phyloP scores from a whole-genome alignment of 2,113 vertebrate species.

The Siniperca chuatsi region DNA sequence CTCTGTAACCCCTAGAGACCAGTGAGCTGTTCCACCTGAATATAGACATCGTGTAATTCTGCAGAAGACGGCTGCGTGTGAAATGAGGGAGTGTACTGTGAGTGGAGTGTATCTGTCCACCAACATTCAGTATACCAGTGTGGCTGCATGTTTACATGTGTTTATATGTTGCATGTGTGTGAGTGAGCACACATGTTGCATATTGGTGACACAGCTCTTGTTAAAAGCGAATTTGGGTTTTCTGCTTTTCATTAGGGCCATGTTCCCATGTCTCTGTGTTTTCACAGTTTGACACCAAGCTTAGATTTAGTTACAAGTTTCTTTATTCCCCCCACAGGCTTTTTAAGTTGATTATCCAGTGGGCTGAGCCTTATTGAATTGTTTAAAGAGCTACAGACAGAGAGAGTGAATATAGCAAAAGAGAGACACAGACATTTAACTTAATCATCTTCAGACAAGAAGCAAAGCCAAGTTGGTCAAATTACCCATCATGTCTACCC shows the following conservation, averaged over 20 bases:
- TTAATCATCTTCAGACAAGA: slow-evolving; percentile 60
- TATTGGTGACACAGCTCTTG: slow-evolving; percentile 24
- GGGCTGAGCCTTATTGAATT: slow-evolving; percentile 63
- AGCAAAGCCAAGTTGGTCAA: slow-evolving; percentile 50
- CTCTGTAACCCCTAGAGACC: slow-evolving; percentile 71
- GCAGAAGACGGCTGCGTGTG: neutral
- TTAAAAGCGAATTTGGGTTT: slow-evolving; percentile 44
- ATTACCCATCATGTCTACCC: slow-evolving; percentile 56
- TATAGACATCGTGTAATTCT: slow-evolving; percentile 22
- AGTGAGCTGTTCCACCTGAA: slow-evolving; percentile 46
- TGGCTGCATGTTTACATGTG: slow-evolving; percentile 25
- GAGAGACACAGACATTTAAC: slow-evolving; percentile 48
- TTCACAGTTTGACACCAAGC: slow-evolving; percentile 73
- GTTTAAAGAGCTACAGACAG: slow-evolving; percentile 51
- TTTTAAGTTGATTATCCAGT: slow-evolving; percentile 75
- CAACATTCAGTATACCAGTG: neutral
- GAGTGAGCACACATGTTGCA: slow-evolving; percentile 40
- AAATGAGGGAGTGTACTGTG: neutral
- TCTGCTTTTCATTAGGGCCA: slow-evolving; percentile 75
- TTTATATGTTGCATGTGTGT: slow-evolving; percentile 32
- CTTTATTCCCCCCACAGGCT: slow-evolving; percentile 67
- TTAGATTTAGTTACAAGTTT: slow-evolving; percentile 73
- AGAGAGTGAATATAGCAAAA: slow-evolving; percentile 24
- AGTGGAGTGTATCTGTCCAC: neutral
- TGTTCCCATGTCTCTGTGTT: slow-evolving; percentile 69